Conservation (phyloP, 2,888 invertebrate species). For the Caenorhabditis japonica region DNA sequence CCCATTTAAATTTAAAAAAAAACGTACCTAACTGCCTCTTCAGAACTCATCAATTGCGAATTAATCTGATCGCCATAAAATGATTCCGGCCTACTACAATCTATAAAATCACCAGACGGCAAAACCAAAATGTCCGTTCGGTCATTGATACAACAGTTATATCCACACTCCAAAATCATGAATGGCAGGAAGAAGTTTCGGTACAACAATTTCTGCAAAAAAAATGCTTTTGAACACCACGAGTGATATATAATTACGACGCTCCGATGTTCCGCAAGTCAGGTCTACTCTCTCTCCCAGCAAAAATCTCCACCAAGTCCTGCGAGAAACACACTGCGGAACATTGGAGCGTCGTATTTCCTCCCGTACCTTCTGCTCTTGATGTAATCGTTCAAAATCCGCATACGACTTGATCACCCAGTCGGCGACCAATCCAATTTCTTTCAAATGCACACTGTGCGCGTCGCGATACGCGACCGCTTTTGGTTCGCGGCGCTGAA, state of each 20-base stretch:
- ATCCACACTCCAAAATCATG: conserved; percentile 63
- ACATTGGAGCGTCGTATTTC: no score
- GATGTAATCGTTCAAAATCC: conserved; percentile 35
- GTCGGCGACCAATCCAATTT: conserved; percentile 56
- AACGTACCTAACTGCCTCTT: conserved; percentile 58
- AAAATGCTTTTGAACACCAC: not conserved
- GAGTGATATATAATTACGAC: no score
- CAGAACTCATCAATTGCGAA: conserved; percentile 51
- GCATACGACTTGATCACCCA: conserved; percentile 57
- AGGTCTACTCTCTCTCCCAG: no score
- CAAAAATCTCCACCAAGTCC: no score
- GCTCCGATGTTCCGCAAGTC: no score
- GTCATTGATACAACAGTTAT: conserved; percentile 50
- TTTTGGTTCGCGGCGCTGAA: conserved; percentile 50
- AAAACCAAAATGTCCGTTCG: conserved; percentile 58
- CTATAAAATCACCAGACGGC: conserved; percentile 60
- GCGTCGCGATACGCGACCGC: conserved; percentile 60
- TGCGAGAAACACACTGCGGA: no score
- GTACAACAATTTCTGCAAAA: conserved; percentile 56
- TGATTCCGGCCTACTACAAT: conserved; percentile 55
- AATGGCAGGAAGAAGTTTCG: conserved; percentile 59
- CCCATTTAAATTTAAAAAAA: no score
- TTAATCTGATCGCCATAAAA: conserved; percentile 52
- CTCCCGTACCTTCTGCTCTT: conserved; percentile 56
- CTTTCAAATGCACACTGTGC: conserved; percentile 52